phyloP scores from a whole-genome alignment of 37 sponge, comb jelly and placozoan genomes.

The Ephydatia muelleri region DNA sequence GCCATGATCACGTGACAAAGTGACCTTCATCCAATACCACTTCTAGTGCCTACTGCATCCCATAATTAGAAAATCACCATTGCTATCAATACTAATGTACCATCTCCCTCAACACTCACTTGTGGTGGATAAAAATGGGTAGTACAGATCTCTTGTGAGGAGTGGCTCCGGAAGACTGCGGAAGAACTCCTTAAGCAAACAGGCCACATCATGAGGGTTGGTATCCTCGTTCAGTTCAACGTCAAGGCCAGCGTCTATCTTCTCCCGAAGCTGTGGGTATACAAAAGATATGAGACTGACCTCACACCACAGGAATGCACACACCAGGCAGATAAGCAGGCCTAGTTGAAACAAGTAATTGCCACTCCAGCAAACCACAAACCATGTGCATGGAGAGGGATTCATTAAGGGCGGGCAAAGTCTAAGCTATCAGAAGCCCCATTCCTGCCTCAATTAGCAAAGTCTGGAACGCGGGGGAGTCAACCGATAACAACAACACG shows the following conservation, averaged over 20 bases:
- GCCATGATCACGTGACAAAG: not conserved
- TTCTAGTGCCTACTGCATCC: no score
- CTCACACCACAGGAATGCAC: not conserved
- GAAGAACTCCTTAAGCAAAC: constrained; percentile 83
- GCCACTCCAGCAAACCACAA: not conserved
- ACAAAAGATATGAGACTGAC: no score
- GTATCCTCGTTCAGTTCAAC: constrained; percentile 62
- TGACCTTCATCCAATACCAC: not conserved
- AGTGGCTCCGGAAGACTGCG: constrained; percentile 89
- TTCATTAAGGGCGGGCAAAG: not conserved
- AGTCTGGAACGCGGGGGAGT: not conserved
- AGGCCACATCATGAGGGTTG: constrained; percentile 89
- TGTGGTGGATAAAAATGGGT: constrained; percentile 72
- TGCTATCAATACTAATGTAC: no score
- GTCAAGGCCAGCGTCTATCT: constrained; percentile 65
- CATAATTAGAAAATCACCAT: no score
- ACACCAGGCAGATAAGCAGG: not conserved
- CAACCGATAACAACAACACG: not conserved
- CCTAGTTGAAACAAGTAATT: not conserved
- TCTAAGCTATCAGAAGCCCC: not conserved
- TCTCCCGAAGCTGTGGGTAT: constrained; percentile 49
- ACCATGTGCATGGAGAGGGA: not conserved
- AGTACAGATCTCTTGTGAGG: constrained; percentile 74
- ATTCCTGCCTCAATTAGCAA: not conserved
- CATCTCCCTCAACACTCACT: constrained; percentile 40